Evolutionary conservation across 2,797 vertebrate species (phyloP).

Genomic region (Heterohyrax brucei): DNA sequence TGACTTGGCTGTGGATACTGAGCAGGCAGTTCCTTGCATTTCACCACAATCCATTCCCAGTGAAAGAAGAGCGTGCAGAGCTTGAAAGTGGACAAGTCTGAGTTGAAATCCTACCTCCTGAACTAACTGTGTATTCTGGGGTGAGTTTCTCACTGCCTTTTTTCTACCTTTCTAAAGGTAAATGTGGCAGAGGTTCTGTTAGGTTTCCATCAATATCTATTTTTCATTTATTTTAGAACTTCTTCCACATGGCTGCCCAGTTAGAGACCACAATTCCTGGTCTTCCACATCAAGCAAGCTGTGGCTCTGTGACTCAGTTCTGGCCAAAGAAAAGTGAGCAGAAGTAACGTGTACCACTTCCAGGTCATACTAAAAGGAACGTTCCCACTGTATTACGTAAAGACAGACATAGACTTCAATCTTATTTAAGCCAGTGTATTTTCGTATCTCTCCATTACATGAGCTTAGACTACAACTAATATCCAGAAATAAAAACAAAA

Average conservation of each 20-base stretch:
- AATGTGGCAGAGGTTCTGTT: not conserved
- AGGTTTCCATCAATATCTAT: not conserved
- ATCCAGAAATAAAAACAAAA: no score
- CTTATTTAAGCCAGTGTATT: not conserved
- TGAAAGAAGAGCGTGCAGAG: not conserved
- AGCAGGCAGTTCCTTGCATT: not conserved
- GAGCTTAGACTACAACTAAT: not conserved
- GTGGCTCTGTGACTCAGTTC: not conserved
- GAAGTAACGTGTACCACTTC: not conserved
- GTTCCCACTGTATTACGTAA: not conserved
- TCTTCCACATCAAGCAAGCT: not conserved
- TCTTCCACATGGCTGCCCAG: not conserved
- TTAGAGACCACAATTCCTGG: not conserved
- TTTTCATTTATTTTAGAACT: conserved; percentile 4
- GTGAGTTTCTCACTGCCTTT: not conserved
- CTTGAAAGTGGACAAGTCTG: not conserved
- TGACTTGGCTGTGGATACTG: not conserved
- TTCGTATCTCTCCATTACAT: not conserved
- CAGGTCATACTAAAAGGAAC: not conserved
- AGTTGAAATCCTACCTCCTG: not conserved
- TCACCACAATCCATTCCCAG: not conserved
- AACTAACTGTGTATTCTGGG: not conserved
- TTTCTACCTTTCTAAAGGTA: not conserved
- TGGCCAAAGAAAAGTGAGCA: not conserved
- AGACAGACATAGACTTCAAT: conserved; percentile 7